Evolutionary conservation across 2,113 vertebrate genomes (phyloP).

Genomic region (Tympanuchus pallidicinctus): DNA sequence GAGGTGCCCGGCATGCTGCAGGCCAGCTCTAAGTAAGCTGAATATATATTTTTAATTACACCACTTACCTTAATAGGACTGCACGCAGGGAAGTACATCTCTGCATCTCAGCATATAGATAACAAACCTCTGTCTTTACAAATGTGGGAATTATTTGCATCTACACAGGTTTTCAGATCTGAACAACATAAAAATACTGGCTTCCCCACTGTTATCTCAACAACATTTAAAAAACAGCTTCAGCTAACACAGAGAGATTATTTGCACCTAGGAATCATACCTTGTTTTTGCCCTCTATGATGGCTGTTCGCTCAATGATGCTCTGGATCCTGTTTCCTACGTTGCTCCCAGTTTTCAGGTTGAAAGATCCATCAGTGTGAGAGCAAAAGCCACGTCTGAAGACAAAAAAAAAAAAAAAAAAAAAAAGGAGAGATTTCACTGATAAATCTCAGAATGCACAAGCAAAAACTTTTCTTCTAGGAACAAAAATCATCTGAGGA

Average conservation of each 20-base stretch:
- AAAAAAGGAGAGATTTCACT: neutral
- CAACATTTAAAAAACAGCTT: neutral
- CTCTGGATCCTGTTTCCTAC: constrained; percentile 89
- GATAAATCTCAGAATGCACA: neutral
- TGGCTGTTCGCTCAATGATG: constrained; percentile 84
- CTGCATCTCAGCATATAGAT: neutral
- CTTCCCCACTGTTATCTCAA: neutral
- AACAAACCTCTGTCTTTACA: neutral
- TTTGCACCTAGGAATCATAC: constrained; percentile 71
- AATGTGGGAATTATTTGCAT: neutral
- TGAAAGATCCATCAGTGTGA: constrained; percentile 53
- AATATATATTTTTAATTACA: neutral
- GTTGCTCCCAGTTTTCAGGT: constrained; percentile 73
- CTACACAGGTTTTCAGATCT: neutral
- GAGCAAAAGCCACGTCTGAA: constrained; percentile 76
- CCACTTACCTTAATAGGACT: neutral
- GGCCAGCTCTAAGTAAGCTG: neutral
- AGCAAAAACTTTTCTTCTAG: neutral
- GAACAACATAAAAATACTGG: neutral
- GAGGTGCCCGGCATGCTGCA: neutral
- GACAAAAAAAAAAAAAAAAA: neutral
- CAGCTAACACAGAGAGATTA: neutral
- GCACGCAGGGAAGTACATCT: neutral
- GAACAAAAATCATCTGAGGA: neutral
- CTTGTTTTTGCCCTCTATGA: constrained; percentile 92